phyloP scores from a whole-genome alignment of 1,140 invertebrate species.

The Thrips palmi region DNA sequence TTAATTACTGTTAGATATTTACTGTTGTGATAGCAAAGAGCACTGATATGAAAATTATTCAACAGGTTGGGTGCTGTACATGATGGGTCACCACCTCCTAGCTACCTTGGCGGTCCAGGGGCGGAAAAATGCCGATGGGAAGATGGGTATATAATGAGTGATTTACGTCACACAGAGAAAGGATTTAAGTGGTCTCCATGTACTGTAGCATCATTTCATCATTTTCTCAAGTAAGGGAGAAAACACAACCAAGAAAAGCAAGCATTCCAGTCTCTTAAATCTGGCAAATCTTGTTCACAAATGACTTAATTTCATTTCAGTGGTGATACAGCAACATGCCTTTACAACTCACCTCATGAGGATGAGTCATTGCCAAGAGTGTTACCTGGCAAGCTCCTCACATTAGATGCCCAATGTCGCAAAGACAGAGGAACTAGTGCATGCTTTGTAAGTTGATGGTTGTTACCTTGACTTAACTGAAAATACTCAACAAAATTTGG shows the following conservation, averaged over 20 bases:
- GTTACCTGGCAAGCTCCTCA: constrained; percentile 72
- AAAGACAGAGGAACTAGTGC: constrained; percentile 82
- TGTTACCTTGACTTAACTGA: neutral
- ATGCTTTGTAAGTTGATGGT: constrained; percentile 50
- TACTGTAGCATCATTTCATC: constrained; percentile 85
- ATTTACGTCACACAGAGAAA: constrained; percentile 81
- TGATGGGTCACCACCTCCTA: constrained; percentile 84
- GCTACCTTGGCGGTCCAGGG: constrained; percentile 84
- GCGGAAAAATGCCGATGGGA: constrained; percentile 90
- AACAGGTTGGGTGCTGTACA: constrained; percentile 78
- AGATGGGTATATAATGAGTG: constrained; percentile 91
- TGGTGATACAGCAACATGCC: constrained; percentile 81
- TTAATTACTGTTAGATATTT: constrained; percentile 1
- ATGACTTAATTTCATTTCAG: constrained; percentile 41
- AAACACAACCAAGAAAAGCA: no score
- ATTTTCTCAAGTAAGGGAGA: constrained; percentile 72
- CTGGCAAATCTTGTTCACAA: no score
- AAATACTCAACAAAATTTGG: neutral
- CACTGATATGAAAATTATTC: constrained; percentile 17
- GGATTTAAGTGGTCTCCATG: constrained; percentile 90
- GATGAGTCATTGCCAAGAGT: constrained; percentile 75
- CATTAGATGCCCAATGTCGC: constrained; percentile 79
- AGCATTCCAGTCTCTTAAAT: no score
- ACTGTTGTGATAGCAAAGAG: constrained; percentile 5
- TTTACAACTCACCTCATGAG: constrained; percentile 86